Evolutionary conservation across 2,888 invertebrate genomes (phyloP), one percentile per base, ranked within the genome.

Genomic region (Dynastes hyllus): DNA sequence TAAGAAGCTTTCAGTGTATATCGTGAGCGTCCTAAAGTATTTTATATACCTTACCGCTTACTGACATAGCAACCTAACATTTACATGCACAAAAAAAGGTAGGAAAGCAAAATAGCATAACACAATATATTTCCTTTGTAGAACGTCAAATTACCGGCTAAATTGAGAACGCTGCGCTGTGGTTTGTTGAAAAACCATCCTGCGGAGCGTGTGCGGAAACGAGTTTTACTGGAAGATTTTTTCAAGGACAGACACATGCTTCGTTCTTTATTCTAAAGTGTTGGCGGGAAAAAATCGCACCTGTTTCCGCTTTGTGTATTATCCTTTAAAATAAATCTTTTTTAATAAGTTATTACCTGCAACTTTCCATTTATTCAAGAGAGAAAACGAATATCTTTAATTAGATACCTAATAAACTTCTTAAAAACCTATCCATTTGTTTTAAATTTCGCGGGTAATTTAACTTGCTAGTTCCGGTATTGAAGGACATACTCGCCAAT

Each of bases 61-160:
- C 58, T 75, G 40, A 75, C 61, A 75, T 75, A 75, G 73, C 61
- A 61, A 75, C 45, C 45, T 45, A 45, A 27, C 61, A 11, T 61
- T 58, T 58, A 58, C 32, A 13, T 61, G 55, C 50, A 75, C 61
- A 75, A 45, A 61, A 75, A 75, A 73, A 73, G 45, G 16, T 63
- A 40, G 16, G 61, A 13, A 27, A 73, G 73, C 45, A 27, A 73
- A 73, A 69, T 69, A 69, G 61, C 73, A 75, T 63, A 75, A 61
- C 73, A 75, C 22, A 75, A 75, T 37, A 55, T 58, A 58, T 13
- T 61, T 61, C 45, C 16, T 50, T 45, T 58, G n/a, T 40, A 75
- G 73, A 75, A 75, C 73, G 73, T 75, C 61, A 75, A 61, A 61
- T 75, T 75, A 75, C 73, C 73, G 73, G 61, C 73, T 61, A 27